Evolutionary conservation across 2,113 vertebrate genomes (phyloP).

Genomic region (Sprattus sprattus): DNA sequence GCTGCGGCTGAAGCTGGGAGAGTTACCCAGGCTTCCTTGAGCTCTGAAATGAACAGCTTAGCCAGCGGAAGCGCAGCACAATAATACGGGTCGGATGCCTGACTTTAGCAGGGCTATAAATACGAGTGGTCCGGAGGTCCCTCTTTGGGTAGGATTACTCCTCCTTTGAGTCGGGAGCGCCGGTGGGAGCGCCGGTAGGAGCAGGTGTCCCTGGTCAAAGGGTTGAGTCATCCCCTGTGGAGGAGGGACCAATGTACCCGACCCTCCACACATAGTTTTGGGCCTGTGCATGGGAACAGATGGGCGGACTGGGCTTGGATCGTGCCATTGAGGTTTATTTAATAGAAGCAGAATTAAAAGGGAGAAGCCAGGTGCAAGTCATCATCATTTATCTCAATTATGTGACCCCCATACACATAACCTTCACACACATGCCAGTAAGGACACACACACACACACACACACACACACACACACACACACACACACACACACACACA

Average conservation of each 20-base stretch:
- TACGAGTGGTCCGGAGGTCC: neutral
- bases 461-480: neutral
- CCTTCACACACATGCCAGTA: neutral
- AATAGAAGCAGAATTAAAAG: neutral
- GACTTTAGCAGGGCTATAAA: neutral
- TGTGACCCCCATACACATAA: neutral
- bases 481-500: slow-evolving; percentile 36
- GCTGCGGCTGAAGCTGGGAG: neutral
- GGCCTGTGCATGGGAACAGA: too few species aligned
- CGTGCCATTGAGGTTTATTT: too few species aligned
- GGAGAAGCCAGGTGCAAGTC: neutral
- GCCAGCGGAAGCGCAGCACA: neutral
- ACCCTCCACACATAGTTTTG: too few species aligned
- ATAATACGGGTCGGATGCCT: neutral
- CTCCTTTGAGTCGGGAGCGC: neutral
- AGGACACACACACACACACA: neutral
- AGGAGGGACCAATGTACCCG: too few species aligned
- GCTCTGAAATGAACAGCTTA: slow-evolving; percentile 7
- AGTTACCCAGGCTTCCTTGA: neutral
- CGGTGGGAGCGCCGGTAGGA: too few species aligned
- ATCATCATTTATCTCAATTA: neutral
- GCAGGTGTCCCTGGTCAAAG: too few species aligned
- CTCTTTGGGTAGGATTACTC: neutral
- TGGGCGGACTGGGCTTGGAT: too few species aligned
- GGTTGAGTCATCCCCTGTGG: too few species aligned